Percentiles rank a stretch among this genome's conserved stretches.
Conservation (phyloP, 2,888 invertebrate species). For the Coenonympha arcania region DNA sequence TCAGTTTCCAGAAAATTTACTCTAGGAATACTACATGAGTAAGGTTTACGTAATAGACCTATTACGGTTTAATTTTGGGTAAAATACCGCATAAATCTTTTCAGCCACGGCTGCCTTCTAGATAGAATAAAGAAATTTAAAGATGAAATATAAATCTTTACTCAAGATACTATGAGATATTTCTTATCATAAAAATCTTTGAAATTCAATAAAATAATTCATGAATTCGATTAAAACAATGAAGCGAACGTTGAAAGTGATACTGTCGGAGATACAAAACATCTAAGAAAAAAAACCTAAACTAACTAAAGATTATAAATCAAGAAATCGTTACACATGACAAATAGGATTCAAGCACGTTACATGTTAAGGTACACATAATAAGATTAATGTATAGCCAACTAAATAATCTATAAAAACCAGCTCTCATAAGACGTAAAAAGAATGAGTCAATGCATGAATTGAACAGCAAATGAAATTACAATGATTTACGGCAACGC, state of each 20-base stretch:
- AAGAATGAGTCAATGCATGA: constrained; percentile 22
- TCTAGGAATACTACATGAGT: background rate
- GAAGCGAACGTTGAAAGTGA: too few species aligned
- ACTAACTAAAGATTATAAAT: too few species aligned
- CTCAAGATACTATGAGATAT: background rate
- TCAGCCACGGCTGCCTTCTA: background rate
- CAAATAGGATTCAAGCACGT: too few species aligned
- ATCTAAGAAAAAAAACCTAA: too few species aligned
- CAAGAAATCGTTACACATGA: too few species aligned
- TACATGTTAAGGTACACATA: too few species aligned
- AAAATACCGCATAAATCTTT: background rate
- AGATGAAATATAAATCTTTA: background rate
- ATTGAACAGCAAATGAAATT: constrained; percentile 36
- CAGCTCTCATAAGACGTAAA: constrained; percentile 11
- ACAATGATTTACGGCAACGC: constrained; percentile 40
- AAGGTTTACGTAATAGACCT: constrained; percentile 1
- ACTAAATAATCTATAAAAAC: background rate
- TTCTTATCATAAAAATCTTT: too few species aligned
- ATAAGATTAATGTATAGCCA: background rate
- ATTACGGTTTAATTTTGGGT: constrained; percentile 5
- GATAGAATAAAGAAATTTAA: background rate
- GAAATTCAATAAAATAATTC: too few species aligned
- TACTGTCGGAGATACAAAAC: too few species aligned
- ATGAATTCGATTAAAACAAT: too few species aligned
- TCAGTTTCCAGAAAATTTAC: constrained; percentile 2